phyloP scores from a whole-genome alignment of 1,140 invertebrate genomes.

The Papilio dardanus region DNA sequence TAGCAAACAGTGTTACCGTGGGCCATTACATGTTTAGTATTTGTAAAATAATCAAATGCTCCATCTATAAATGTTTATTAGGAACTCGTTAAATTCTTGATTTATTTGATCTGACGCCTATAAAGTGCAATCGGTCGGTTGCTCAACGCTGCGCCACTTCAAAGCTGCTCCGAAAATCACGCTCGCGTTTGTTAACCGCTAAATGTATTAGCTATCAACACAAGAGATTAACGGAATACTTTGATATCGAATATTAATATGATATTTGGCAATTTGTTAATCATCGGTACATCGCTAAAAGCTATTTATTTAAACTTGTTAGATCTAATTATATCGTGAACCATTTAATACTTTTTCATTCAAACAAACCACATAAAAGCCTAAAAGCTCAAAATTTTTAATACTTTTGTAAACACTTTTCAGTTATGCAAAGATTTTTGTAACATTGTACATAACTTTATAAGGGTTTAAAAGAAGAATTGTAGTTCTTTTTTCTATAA shows the following conservation, averaged over 20 bases:
- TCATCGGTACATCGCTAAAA: slow-evolving; percentile 14
- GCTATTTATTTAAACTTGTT: slow-evolving; percentile 13
- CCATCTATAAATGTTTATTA: slow-evolving; percentile 70
- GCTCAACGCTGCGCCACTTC: slow-evolving; percentile 58
- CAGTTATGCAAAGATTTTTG: too few relatives aligned
- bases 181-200: slow-evolving; percentile 27
- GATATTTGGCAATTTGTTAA: slow-evolving; percentile 7
- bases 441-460: too few relatives aligned
- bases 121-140: slow-evolving; percentile 61
- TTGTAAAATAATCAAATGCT: slow-evolving; percentile 74
- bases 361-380: slow-evolving; percentile 3
- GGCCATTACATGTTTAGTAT: slow-evolving; percentile 73
- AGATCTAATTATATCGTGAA: neutral
- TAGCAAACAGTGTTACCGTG: slow-evolving; percentile 62
- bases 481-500: too few relatives aligned
- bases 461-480: too few relatives aligned
- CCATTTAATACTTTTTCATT: neutral
- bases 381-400: neutral
- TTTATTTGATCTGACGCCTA: slow-evolving; percentile 71
- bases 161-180: slow-evolving; percentile 51
- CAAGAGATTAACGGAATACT: slow-evolving; percentile 4
- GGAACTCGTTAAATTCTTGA: slow-evolving; percentile 70
- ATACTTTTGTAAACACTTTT: too few relatives aligned
- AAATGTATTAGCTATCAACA: slow-evolving; percentile 27
- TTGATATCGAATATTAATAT: slow-evolving; percentile 30